Evolutionary conservation across 2,113 vertebrate species (phyloP).

Genomic region (Holacanthus passer): DNA sequence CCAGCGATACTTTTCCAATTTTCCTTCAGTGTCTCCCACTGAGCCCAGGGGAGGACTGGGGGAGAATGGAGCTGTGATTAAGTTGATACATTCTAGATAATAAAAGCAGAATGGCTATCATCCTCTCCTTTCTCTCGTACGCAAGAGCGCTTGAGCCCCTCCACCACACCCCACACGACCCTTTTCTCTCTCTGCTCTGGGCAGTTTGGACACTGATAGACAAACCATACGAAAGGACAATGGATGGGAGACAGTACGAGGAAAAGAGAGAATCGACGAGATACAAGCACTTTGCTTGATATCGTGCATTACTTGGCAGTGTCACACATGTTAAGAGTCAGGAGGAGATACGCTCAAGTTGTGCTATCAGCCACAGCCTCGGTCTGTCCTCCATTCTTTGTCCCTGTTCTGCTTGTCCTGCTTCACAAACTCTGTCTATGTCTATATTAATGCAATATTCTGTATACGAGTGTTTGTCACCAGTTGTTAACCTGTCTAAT

Average conservation of each 20-base stretch:
- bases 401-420: conserved; percentile 18
- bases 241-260: conserved; percentile 44
- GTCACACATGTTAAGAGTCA: conserved; percentile 50
- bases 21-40: conserved; percentile 76
- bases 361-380: conserved; percentile 43
- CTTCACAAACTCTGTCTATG: not conserved
- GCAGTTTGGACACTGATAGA: conserved; percentile 76
- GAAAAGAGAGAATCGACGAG: conserved; percentile 37
- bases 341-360: conserved; percentile 55
- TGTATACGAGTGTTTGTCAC: not conserved
- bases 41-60: conserved; percentile 78
- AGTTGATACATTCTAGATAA: conserved; percentile 85
- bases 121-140: conserved; percentile 69
- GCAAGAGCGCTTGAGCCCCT: conserved; percentile 53
- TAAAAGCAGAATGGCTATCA: conserved; percentile 82
- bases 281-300: conserved; percentile 50
- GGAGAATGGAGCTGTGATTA: conserved; percentile 83
- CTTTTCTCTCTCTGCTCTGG: conserved; percentile 57
- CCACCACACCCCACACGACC: conserved; percentile 42
- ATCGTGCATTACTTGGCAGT: conserved; percentile 52
- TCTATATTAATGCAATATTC: not conserved
- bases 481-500: conserved; percentile 12
- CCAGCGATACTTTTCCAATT: conserved; percentile 82
- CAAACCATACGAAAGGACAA: conserved; percentile 65
- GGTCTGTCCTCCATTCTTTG: conserved; percentile 6